Evolutionary conservation across 2,888 invertebrate species (phyloP).

Genomic region (Eulithis testata): DNA sequence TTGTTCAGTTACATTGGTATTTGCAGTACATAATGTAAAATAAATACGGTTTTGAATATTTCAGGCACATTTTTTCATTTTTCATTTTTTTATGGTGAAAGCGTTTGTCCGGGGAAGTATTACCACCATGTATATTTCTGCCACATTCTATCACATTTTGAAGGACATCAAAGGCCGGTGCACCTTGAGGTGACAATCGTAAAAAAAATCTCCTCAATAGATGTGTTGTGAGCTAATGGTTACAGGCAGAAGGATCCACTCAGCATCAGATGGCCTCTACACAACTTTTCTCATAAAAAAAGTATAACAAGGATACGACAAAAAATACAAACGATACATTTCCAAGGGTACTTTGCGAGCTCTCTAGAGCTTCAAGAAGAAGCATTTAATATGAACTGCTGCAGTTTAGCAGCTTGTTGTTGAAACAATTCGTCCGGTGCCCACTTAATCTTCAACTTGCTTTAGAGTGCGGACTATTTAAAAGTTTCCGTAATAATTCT

Average conservation of each 20-base stretch:
- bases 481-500: conserved; percentile 63
- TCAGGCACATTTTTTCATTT: no score
- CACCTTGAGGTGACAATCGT: no score
- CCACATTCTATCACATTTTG: no score
- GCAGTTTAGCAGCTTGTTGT: conserved; percentile 57
- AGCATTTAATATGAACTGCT: conserved; percentile 51
- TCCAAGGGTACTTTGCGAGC: not conserved
- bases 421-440: conserved; percentile 55
- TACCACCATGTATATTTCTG: no score
- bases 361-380: conserved; percentile 21
- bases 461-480: conserved; percentile 51
- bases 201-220: no score
- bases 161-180: no score
- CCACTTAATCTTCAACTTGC: conserved; percentile 57
- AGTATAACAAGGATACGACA: not conserved
- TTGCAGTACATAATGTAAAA: not conserved
- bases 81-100: no score
- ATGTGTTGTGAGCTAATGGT: no score
- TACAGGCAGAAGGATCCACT: no score
- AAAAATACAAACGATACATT: conserved; percentile 1
- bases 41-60: not conserved
- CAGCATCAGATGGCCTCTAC: no score
- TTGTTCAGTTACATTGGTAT: not conserved
- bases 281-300: no score
- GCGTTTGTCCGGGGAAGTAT: no score